Evolutionary conservation across 2,113 vertebrate species (phyloP).

Genomic region (Myrmecobius fasciatus): DNA sequence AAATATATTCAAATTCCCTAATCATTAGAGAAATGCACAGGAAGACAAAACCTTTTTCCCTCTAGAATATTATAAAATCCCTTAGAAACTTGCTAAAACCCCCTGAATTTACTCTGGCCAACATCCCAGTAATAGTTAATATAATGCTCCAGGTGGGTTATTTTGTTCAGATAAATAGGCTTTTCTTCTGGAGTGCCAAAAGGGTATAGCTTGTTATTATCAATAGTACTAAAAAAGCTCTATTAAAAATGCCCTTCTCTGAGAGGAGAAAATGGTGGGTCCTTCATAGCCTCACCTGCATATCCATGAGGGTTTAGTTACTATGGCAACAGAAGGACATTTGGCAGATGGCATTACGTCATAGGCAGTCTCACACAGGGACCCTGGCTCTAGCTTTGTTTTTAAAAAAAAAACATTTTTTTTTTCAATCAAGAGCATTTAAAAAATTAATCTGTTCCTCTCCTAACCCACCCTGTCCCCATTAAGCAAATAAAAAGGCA

Average conservation of each 20-base stretch:
- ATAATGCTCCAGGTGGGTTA: neutral
- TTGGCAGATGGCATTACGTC: neutral
- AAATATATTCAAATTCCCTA: neutral
- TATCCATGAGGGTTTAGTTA: neutral
- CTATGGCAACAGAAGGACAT: neutral
- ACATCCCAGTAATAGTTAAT: neutral
- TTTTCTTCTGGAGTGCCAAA: neutral
- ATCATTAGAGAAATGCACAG: neutral
- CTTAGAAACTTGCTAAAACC: neutral
- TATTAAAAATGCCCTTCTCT: neutral
- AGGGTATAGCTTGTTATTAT: neutral
- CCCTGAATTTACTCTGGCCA: neutral
- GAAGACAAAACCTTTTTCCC: neutral
- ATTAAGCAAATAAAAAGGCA: neutral
- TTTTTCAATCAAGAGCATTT: neutral
- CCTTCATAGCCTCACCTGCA: neutral
- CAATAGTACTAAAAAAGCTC: neutral
- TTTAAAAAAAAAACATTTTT: neutral
- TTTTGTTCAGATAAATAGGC: neutral
- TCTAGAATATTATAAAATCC: neutral
- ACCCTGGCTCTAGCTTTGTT: neutral
- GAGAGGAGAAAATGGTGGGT: neutral
- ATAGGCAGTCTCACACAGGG: neutral
- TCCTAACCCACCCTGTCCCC: neutral
- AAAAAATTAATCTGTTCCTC: neutral